These are phyloP conservation scores for Penaeus monodon DNA, from an alignment of 2,888 invertebrate genomes.

Conservation along the genomic window DNA sequence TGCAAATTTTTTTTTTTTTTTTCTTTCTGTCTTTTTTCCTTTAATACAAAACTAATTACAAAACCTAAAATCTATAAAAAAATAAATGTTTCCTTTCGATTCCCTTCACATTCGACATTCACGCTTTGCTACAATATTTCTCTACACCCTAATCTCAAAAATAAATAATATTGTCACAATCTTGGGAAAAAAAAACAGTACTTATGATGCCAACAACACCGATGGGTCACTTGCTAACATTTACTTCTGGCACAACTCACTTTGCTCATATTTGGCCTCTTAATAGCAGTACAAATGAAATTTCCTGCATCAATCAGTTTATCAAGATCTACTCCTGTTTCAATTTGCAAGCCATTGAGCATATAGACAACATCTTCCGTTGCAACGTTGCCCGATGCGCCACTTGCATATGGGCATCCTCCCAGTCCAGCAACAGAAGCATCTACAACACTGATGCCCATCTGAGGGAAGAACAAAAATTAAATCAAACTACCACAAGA, in stretches of 20 bases:
- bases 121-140: no score
- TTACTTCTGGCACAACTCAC: slow-evolving; percentile 74
- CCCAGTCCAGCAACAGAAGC: slow-evolving; percentile 95
- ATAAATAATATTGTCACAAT: no score
- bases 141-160: no score
- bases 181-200: no score
- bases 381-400: slow-evolving; percentile 96
- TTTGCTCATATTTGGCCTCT: slow-evolving; percentile 81
- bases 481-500: neutral
- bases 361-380: slow-evolving; percentile 98
- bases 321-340: slow-evolving; percentile 86
- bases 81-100: no score
- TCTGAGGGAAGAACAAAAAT: slow-evolving; percentile 72
- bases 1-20: no score
- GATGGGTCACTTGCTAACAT: neutral
- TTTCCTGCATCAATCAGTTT: slow-evolving; percentile 85
- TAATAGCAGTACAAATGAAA: slow-evolving; percentile 83
- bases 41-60: no score
- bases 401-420: slow-evolving; percentile 98
- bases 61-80: no score
- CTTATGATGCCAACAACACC: no score
- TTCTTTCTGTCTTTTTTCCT: no score
- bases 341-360: slow-evolving; percentile 87
- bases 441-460: slow-evolving; percentile 89
- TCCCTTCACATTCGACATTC: no score